Evolutionary conservation across 2,797 vertebrate species (phyloP).

Genomic region (Intellagama lesueurii): DNA sequence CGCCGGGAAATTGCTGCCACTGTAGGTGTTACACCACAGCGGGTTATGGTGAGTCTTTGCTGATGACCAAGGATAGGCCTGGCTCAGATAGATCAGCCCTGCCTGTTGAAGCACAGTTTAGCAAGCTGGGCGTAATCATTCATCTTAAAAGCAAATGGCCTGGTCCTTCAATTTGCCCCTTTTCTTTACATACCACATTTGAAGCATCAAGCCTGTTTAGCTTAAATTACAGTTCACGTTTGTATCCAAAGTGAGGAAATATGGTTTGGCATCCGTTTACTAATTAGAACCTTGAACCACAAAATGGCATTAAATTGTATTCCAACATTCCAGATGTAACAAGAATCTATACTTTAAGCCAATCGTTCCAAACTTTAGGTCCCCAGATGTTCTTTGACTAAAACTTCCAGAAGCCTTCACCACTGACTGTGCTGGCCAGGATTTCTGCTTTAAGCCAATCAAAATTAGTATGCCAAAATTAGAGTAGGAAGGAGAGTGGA

Average conservation of each 20-base stretch:
- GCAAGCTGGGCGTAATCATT: background rate
- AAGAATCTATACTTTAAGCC: too few species aligned
- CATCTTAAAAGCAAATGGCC: background rate
- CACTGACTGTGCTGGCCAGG: too few species aligned
- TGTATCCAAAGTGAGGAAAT: too few species aligned
- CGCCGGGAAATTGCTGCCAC: conserved; percentile 88
- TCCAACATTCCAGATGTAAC: background rate
- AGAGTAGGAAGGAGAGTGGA: background rate
- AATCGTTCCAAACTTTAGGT: too few species aligned
- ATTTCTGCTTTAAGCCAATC: background rate
- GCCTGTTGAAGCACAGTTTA: background rate
- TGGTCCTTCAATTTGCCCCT: rapidly evolving
- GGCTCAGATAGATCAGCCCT: too few species aligned
- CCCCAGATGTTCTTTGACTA: too few species aligned
- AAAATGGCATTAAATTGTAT: background rate
- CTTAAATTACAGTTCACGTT: too few species aligned
- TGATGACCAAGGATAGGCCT: background rate
- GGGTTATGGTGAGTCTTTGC: conserved; percentile 87
- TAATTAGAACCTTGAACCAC: background rate
- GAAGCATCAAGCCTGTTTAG: background rate
- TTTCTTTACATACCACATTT: background rate
- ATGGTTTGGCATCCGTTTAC: background rate
- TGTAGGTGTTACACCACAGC: conserved; percentile 93
- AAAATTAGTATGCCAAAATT: background rate
- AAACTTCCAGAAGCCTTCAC: too few species aligned